Evolutionary conservation across 2,797 vertebrate species (phyloP), one percentile per base, ranked within the genome.

Genomic region (Sylvia borin): DNA sequence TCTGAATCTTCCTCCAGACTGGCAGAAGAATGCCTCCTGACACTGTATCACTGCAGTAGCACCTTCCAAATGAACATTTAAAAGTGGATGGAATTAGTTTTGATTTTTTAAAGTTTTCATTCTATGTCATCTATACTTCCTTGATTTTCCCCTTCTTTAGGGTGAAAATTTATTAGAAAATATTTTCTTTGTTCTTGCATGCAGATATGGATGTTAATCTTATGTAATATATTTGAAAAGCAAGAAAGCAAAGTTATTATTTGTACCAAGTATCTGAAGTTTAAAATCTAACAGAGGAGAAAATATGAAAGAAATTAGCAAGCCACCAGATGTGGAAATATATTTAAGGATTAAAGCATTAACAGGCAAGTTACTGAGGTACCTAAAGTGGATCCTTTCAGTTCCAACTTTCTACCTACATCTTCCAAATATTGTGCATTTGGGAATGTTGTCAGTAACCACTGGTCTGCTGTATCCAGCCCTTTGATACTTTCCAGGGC

Each of bases 101-200:
- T 24, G 3, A 13, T 9, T 22, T 34, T 19, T 5, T 3, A 20
- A 18, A 6, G 3, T 38, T 84, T 84, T 51, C 16, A 38, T 5
- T 4, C 45, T 21, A 0, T 40, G 13, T 50, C 5, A 8, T 36
- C 29, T 40, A 22, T 38, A 38, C 0, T 10, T 17, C 19, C 10
- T 74, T 81, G 11, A 38, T 81, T 87, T 57, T 32, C 15, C 13
- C 3, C 11, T 67, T 66, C 29, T 29, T 71, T 53, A 26, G 4
- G 1, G 2, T 6, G 2, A 6, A 36, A 48, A 70, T 43, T 36
- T 62, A 0, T 62, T 40, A 16, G 6, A 13, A 62, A 77, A 77
- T 32, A 1, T 60, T 71, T 76, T 43, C 7, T 79, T 73, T 78
- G 2, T 17, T 36, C 15, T 67, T 7, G 3, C 0, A 0, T 54